These are phyloP conservation scores for Pollenia griseotomentosa DNA, from an alignment of 2,888 invertebrate species.

Conservation along the genomic window DNA sequence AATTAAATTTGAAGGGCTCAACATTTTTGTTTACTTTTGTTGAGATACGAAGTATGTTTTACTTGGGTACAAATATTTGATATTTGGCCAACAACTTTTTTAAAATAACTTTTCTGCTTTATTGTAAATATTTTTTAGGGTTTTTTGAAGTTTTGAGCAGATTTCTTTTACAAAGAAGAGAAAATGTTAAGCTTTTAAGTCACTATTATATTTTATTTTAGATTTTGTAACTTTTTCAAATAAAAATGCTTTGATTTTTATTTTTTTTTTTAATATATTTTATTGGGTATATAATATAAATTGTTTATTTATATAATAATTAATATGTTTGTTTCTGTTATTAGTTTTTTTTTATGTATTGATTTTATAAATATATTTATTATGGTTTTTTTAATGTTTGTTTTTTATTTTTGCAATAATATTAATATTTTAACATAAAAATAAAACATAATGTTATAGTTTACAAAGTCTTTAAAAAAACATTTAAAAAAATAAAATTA, in stretches of 20 bases:
- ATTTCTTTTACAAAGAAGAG: too few relatives aligned
- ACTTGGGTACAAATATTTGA: too few relatives aligned
- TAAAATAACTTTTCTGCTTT: too few relatives aligned
- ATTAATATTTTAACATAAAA: slow-evolving; percentile 18
- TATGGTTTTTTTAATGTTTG: slow-evolving; percentile 14
- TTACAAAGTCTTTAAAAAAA: slow-evolving; percentile 61
- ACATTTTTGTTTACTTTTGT: too few relatives aligned
- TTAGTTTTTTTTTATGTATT: slow-evolving; percentile 1
- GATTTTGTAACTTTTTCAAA: too few relatives aligned
- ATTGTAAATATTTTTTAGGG: accelerated
- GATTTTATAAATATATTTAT: slow-evolving; percentile 48
- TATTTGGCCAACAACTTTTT: too few relatives aligned
- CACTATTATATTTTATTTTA: too few relatives aligned
- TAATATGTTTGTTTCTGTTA: slow-evolving; percentile 27
- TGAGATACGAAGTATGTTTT: too few relatives aligned
- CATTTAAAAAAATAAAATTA: slow-evolving; percentile 46
- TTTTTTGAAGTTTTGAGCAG: too few relatives aligned
- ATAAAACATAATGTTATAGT: slow-evolving; percentile 48
- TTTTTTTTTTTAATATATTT: slow-evolving; percentile 8
- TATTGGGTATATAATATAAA: slow-evolving; percentile 42
- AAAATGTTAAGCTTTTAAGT: too few relatives aligned
- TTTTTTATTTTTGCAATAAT: not conserved
- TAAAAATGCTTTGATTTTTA: not conserved
- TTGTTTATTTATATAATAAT: slow-evolving; percentile 35
- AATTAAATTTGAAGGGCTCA: too few relatives aligned